Evolutionary conservation across 2,888 invertebrate genomes (phyloP).

Genomic region (Mesochorus sp.): DNA sequence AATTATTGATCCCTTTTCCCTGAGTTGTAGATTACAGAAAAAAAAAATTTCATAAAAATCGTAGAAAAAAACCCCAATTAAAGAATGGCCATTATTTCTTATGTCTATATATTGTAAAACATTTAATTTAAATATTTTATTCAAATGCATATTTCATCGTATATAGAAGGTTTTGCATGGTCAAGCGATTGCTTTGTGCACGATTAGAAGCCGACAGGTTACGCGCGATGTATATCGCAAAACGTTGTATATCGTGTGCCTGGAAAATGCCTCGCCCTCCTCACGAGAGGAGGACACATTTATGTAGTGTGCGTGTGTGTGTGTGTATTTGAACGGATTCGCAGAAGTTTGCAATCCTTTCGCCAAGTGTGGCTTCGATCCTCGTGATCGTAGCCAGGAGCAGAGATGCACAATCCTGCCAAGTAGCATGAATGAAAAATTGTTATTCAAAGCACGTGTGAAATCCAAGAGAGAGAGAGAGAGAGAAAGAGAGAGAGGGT

Average conservation of each 20-base stretch:
- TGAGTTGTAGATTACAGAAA: too few relatives aligned
- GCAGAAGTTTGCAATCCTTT: conserved; percentile 64
- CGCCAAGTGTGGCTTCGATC: conserved; percentile 58
- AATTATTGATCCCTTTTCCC: too few relatives aligned
- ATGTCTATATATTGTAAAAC: too few relatives aligned
- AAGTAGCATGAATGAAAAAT: conserved; percentile 67
- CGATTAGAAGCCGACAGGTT: not conserved
- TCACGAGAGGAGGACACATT: too few relatives aligned
- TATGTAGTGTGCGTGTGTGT: conserved; percentile 35
- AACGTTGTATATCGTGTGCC: conserved; percentile 48
- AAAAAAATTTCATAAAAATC: too few relatives aligned
- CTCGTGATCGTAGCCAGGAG: conserved; percentile 52
- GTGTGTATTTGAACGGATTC: conserved; percentile 64
- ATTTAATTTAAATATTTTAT: too few relatives aligned
- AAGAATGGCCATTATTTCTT: too few relatives aligned
- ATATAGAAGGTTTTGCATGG: too few relatives aligned
- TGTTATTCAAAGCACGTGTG: conserved; percentile 66
- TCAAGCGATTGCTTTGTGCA: not conserved
- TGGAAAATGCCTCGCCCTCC: conserved; percentile 66
- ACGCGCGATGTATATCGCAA: conserved; percentile 15
- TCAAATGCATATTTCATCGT: too few relatives aligned
- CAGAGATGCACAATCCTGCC: conserved; percentile 39
- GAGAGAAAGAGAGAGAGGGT: not conserved
- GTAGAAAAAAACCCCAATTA: too few relatives aligned
- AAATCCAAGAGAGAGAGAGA: too few relatives aligned